phyloP scores from a whole-genome alignment of 2,888 invertebrate species.

The Ormyrus labotus region DNA sequence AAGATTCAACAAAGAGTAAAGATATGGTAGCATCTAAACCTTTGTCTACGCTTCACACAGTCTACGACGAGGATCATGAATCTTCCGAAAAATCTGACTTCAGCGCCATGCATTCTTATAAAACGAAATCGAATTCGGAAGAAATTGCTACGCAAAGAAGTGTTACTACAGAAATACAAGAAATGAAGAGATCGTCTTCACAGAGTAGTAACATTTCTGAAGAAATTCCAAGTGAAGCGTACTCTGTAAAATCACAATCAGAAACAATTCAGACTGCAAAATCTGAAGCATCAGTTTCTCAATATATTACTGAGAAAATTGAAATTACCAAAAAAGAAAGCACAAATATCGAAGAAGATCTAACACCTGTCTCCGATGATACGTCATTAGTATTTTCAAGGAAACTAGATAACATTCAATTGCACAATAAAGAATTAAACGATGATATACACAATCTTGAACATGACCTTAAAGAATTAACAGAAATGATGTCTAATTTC shows the following conservation, averaged over 20 bases:
- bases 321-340: constrained; percentile 20
- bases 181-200: constrained; percentile 54
- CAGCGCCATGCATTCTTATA: constrained; percentile 43
- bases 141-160: constrained; percentile 58
- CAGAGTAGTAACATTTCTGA: constrained; percentile 61
- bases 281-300: constrained; percentile 27
- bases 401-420: constrained; percentile 66
- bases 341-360: constrained; percentile 39
- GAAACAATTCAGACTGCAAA: constrained; percentile 41
- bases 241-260: constrained; percentile 51
- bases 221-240: constrained; percentile 60
- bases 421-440: constrained; percentile 70
- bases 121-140: constrained; percentile 58
- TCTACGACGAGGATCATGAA: constrained; percentile 47
- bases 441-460: constrained; percentile 71
- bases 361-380: constrained; percentile 40
- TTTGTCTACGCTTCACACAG: constrained; percentile 29
- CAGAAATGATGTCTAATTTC: constrained; percentile 71
- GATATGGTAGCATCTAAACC: constrained; percentile 20
- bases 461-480: constrained; percentile 70
- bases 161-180: constrained; percentile 51
- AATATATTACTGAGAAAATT: constrained; percentile 34
- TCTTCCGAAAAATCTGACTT: constrained; percentile 47
- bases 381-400: constrained; percentile 60
- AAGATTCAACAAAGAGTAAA: constrained; percentile 20